Percentiles rank a stretch among this genome's conserved stretches.
phyloP scores from a whole-genome alignment of 2,888 invertebrate species.

The Leptinotarsa haldemani region DNA sequence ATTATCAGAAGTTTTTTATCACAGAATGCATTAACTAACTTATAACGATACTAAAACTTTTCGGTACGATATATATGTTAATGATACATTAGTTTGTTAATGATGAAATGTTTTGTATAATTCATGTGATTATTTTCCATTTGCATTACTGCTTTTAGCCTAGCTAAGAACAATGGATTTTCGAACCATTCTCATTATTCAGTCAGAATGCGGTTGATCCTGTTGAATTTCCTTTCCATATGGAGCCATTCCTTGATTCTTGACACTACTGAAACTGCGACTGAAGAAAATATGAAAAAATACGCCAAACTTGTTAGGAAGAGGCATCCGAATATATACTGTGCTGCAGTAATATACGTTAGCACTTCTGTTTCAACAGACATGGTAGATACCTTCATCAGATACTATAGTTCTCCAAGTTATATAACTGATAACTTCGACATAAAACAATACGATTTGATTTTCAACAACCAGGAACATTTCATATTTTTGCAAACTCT shows the following conservation, averaged over 20 bases:
- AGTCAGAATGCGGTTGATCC: background rate
- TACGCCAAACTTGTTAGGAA: background rate
- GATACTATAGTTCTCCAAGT: background rate
- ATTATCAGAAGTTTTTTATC: background rate
- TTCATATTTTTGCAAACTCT: background rate
- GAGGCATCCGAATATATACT: background rate
- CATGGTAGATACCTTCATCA: background rate
- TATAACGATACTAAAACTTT: background rate
- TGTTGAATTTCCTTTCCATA: background rate
- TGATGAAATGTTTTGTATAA: constrained; percentile 1
- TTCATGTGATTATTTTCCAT: background rate
- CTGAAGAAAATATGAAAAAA: background rate
- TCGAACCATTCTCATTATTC: background rate
- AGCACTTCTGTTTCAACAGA: background rate
- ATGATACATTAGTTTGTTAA: background rate
- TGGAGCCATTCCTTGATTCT: background rate
- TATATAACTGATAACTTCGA: constrained; percentile 6
- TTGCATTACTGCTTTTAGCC: background rate
- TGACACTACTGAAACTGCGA: background rate
- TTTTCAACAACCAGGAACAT: constrained; percentile 12
- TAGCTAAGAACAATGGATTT: background rate
- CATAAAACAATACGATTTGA: background rate
- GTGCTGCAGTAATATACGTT: background rate
- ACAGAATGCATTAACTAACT: background rate
- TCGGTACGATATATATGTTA: background rate